Base-by-base conservation (phyloP, 2,797 vertebrate genomes). In the Caiman crocodilus region DNA sequence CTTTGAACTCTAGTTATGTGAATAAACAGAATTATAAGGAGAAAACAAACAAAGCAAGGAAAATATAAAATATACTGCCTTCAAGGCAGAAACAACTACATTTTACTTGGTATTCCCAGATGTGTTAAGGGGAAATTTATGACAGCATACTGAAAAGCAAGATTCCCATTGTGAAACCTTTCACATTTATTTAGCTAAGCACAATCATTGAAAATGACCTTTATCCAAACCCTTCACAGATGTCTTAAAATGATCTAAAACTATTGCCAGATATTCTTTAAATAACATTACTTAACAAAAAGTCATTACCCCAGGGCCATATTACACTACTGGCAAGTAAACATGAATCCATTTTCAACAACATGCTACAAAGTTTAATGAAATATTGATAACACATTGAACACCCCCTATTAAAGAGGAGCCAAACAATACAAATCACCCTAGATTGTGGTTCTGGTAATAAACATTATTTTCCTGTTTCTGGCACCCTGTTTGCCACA, bases 121-220 rank as follows among this genome's bases (percentile, higher is more conserved):
- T 97, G 97, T 97, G 96, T 94, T 93, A 96, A 94, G 94, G 95
- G 96, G 96, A 97, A 97, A 97, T 97, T 96, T 97, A 96, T 96
- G 96, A 97, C 97, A 96, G 96, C 96, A 96, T 89, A 95, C 81
- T 97, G 96, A 97, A 98, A 98, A 97, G 95, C 95, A 96, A 97
- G 96, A 97, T 95, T 97, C 96, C 97, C 96, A 97, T 97, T 97
- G 96, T 97, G 97, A 97, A 97, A 94, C 88, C 93, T 88, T 97
- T 96, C 96, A 96, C 96, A 97, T 98, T 98, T 97, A 98, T 97
- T 97, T 98, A 97, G 96, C 97, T 97, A 97, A 97, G 97, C 96
- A 96, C 96, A 97, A 97, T 97, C 97, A 97, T 28, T 97, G 97
- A 97, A 97, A 98, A 97, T 97, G 98, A 98, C 97, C 97, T 98